Base-by-base conservation (phyloP, 2,888 invertebrate species). In the Apeira syringaria region DNA sequence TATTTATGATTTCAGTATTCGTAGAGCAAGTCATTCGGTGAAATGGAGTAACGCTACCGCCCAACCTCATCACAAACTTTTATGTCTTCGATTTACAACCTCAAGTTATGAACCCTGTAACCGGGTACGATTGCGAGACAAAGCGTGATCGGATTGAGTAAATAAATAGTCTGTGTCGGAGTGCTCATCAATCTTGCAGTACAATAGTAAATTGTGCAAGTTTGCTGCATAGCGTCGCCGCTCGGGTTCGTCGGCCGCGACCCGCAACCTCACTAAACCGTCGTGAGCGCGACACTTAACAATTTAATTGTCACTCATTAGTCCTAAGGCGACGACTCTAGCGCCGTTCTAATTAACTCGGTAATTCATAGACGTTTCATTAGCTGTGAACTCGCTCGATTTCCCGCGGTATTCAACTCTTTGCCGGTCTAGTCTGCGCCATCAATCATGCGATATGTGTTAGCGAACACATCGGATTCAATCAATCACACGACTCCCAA, bases 261-360 rank as follows among this genome's bases (percentile, higher is more conserved):
- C 74, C 78, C 76, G 74, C 74, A 78, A 81, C 81, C 80, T 82
- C 68, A 74, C 80, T 80, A 80, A 82, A 84, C 80, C 78, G 80
- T 79, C 76, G 74, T 68, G 74, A 78, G 68, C 74, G 70, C 74
- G 78, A 80, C 81, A 77, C 75, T 82, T 80, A 75, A 83, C 82
- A 79, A 84, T 86, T 81, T 85, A 84, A 87, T 86, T 85, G 80
- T 80, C 76, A 68, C 80, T 81, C 81, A 84, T 86, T 83, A 83
- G 80, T 80, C 70, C 73, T 77, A 61, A 79, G 75, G 78, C 80
- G 79, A 72, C 68, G 74, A 72, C 68, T 65, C 64, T 66, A 69
- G 70, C 68, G 68, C 64, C 61, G 68, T 75, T 77, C 80, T 78
- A 80, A 81, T 80, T 79, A 79, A 77, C 75, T 71, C 68, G 45